These are phyloP conservation scores for Xiphophorus birchmanni DNA, from an alignment of 2,797 vertebrate genomes.

Conservation along the genomic window DNA sequence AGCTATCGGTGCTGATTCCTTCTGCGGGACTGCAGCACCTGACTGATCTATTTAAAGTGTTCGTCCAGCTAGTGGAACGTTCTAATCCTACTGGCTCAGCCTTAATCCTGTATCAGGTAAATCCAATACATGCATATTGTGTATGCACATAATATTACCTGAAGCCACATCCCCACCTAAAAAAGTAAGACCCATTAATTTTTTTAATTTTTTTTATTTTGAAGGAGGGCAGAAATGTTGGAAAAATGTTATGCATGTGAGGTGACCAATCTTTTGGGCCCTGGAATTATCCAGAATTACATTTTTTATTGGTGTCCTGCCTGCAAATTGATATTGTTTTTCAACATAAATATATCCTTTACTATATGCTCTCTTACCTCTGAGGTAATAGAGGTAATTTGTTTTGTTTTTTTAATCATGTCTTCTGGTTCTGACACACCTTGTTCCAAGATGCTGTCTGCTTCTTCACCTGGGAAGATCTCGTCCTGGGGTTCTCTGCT, in stretches of 20 bases:
- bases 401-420: neutral
- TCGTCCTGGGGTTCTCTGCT: neutral
- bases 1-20: slow-evolving; percentile 4
- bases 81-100: slow-evolving; percentile 72
- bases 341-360: too few relatives aligned
- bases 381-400: too few relatives aligned
- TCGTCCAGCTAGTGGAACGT: slow-evolving; percentile 62
- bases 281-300: neutral
- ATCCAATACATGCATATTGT: slow-evolving; percentile 26
- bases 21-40: slow-evolving; percentile 13
- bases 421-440: neutral
- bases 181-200: neutral
- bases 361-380: neutral
- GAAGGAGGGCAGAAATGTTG: neutral
- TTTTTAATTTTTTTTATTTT: neutral
- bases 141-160: neutral
- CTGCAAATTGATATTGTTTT: neutral
- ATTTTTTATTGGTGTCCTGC: neutral
- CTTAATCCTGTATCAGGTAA: slow-evolving; percentile 63
- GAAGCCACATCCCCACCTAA: neutral
- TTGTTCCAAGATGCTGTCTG: neutral
- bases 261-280: neutral
- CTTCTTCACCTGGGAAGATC: neutral
- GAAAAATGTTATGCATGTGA: neutral
- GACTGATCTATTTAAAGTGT: slow-evolving; percentile 62